Base-by-base conservation (phyloP, 2,888 invertebrate species). In the Drosophila heteroneura region DNA sequence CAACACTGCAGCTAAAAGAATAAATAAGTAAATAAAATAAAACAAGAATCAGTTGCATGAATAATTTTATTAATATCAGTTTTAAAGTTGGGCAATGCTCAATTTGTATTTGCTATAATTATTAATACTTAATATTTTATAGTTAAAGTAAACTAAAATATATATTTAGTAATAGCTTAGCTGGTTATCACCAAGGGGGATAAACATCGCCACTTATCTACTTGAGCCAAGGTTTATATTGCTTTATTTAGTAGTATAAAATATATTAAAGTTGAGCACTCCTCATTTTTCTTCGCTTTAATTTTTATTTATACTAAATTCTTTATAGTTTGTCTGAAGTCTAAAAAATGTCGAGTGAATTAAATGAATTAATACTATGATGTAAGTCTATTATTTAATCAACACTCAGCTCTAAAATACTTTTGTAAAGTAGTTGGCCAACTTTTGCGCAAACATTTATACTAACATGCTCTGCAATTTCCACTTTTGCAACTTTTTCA, bases 381-480 rank as follows among this genome's bases (percentile, higher is more conserved):
- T 26, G 9, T 9, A 16, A 1, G 47, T 22, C 5, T 5, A 9
- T 47, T 47, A 26, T 47, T 47, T 47, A 26, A 26, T 47, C 16
- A 47, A 16, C 22, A 16, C 47, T 47, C 16, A 47, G 22, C 16
- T 26, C 12, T 56, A 7, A 22, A 22, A 44, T 10, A 44, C n/a
- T 30, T 32, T 35, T 22, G 5, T 22, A 12, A 19, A 28, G 53
- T 32, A 47, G 44, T 33, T 68, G 16, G 7, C 30, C 26, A 59
- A 49, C 30, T 30, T 37, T 51, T 33, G 7, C 9, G 26, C 28
- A n/a, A n/a, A 22, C 30, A 35, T 33, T 49, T 37, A 74, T 84
- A 92, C 92, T 89, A 91, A 92, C 92, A 84, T 86, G 76, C 65
- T 78, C 52, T 6, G 58, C 39, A 56, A 58, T 56, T 33, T 73